Evolutionary conservation across 2,888 invertebrate genomes (phyloP), one percentile per base, ranked within the genome.

Genomic region (Colostygia pectinataria): DNA sequence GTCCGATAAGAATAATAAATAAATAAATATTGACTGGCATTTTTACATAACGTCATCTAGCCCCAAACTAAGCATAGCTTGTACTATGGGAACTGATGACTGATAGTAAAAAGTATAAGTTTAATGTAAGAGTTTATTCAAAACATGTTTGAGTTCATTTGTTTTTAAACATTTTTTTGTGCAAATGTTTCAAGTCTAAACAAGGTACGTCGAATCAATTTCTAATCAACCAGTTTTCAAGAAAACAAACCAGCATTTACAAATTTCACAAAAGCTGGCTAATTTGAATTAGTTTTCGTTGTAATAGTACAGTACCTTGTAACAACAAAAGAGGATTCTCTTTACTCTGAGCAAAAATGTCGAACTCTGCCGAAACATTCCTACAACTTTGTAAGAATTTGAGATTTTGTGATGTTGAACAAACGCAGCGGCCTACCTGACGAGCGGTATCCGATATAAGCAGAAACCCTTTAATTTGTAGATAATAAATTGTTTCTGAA

Each of bases 311-410:
- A 9, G 65, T 66, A 23, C 29, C 10, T 39, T 13, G 61, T 47
- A 72, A 72, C 65, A 74, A 72, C 67, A 66, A 65, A 66, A 66
- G 59, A 29, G 73, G 74, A 77, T 75, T 68, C 73, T 66, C 69
- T 71, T 71, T 68, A 63, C 58, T 50, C 63, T 55, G 61, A 63
- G 66, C 71, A 72, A 80, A 75, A 79, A 76, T 74, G 65, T 73
- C 62, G 63, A 74, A 77, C 68, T 75, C 68, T 59, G 65, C 54
- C 49, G 51, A 72, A 80, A 75, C 72, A 77, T 78, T 73, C 63
- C 58, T 66, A 73, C 64, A 72, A 75, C 71, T 78, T 61, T 31
- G 65, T 66, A 74, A 77, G 68, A 74, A 73, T 79, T 79, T 73
- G 51, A 74, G 68, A 75, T 74, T 71, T 74, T 61, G 66, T 65